Conservation (phyloP, 2,113 vertebrate genomes). For the Phoxinus phoxinus region DNA sequence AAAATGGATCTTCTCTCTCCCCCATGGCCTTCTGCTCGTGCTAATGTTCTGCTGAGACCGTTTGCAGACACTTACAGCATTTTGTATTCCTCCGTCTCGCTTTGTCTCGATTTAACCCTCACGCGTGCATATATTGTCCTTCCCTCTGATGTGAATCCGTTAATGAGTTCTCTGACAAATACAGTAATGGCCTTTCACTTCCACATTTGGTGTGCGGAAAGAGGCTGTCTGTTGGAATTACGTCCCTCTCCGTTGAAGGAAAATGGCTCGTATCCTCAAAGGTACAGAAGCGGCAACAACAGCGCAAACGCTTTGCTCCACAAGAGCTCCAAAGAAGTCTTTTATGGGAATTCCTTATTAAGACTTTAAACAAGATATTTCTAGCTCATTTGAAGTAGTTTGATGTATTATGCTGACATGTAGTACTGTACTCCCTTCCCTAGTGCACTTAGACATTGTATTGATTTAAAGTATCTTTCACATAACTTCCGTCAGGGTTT, state of each 20-base stretch:
- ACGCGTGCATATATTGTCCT: constrained; percentile 24
- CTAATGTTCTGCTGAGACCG: constrained; percentile 58
- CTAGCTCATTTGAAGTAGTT: background rate
- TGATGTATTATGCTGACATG: background rate
- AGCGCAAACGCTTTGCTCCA: background rate
- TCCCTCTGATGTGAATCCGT: constrained; percentile 39
- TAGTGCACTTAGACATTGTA: background rate
- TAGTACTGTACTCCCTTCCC: background rate
- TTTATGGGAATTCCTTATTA: constrained; percentile 1
- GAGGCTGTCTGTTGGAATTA: constrained; percentile 46
- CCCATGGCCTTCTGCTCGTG: constrained; percentile 39
- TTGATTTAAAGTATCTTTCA: background rate
- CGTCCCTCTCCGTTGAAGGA: background rate
- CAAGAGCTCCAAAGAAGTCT: background rate
- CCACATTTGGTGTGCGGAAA: constrained; percentile 21
- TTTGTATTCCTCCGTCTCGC: constrained; percentile 50
- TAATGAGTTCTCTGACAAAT: constrained; percentile 57
- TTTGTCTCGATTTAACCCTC: constrained; percentile 55
- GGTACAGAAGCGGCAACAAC: constrained; percentile 5
- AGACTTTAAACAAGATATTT: background rate
- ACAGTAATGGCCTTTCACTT: constrained; percentile 35
- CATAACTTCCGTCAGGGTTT: background rate
- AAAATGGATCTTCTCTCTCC: constrained; percentile 56
- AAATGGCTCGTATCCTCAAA: constrained; percentile 4
- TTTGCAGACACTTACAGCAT: constrained; percentile 55